phyloP scores from a whole-genome alignment of 2,113 vertebrate genomes.

The Setophaga coronata region DNA sequence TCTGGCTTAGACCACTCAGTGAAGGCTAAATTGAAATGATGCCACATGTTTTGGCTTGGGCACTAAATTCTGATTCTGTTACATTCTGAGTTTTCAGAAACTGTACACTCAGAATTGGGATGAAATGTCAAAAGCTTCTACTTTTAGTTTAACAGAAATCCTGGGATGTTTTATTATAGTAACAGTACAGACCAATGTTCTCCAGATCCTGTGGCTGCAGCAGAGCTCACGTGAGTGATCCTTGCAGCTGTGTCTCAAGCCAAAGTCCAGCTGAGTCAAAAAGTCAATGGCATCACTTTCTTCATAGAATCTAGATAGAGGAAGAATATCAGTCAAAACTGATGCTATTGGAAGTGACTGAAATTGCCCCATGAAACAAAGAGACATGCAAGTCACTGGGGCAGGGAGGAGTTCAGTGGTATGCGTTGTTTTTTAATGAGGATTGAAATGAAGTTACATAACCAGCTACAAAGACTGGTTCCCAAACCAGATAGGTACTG shows the following conservation, averaged over 20 bases:
- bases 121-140: not conserved
- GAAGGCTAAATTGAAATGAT: not conserved
- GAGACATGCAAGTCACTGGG: not conserved
- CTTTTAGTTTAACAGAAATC: not conserved
- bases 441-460: not conserved
- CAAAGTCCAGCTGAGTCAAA: not conserved
- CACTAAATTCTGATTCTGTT: not conserved
- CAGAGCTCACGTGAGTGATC: not conserved
- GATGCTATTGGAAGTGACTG: not conserved
- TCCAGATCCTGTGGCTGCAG: not conserved
- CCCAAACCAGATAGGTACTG: not conserved
- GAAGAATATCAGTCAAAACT: not conserved
- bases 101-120: not conserved
- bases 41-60: not conserved
- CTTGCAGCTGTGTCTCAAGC: not conserved
- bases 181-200: not conserved
- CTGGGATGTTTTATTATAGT: rapidly evolving
- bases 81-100: not conserved
- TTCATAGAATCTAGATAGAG: not conserved
- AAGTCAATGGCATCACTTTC: not conserved
- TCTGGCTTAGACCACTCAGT: not conserved
- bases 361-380: not conserved
- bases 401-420: rapidly evolving
- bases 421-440: not conserved
- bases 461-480: not conserved